phyloP scores from a whole-genome alignment of 2,888 invertebrate genomes.

The Hyppa rectilinea region DNA sequence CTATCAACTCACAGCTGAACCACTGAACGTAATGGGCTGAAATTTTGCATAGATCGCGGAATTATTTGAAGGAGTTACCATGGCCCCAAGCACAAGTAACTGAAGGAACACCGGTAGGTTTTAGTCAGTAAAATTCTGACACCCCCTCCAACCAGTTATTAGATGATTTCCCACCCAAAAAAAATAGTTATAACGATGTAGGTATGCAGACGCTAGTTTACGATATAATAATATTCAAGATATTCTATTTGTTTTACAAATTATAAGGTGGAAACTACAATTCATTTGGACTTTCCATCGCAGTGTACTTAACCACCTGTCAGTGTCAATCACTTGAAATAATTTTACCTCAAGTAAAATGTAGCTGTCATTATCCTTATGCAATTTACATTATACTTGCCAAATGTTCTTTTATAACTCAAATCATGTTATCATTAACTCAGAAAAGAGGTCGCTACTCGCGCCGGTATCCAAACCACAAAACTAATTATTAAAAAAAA shows the following conservation, averaged over 20 bases:
- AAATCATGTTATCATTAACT: constrained; percentile 73
- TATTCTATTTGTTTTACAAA: constrained; percentile 39
- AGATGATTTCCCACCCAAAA: too few species aligned
- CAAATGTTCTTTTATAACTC: constrained; percentile 71
- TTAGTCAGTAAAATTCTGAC: too few species aligned
- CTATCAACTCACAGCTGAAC: too few species aligned
- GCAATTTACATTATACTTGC: constrained; percentile 57
- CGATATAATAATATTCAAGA: constrained; percentile 33
- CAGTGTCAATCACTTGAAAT: constrained; percentile 58
- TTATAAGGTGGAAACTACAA: constrained; percentile 28
- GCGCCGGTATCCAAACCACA: constrained; percentile 52
- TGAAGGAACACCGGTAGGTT: too few species aligned
- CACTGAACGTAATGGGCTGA: too few species aligned
- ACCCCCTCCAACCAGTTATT: too few species aligned
- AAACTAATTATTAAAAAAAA: constrained; percentile 59
- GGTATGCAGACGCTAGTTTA: too few species aligned
- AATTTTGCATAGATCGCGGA: too few species aligned
- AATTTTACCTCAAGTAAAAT: constrained; percentile 59
- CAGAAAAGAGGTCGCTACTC: constrained; percentile 68
- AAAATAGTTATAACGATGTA: too few species aligned
- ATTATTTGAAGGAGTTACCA: too few species aligned
- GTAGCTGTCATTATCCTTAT: constrained; percentile 36
- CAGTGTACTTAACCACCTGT: constrained; percentile 53
- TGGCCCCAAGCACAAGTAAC: too few species aligned
- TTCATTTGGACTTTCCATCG: constrained; percentile 48